These are phyloP conservation scores for Polymixis lichenea DNA, from an alignment of 2,888 invertebrate species.

Conservation along the genomic window DNA sequence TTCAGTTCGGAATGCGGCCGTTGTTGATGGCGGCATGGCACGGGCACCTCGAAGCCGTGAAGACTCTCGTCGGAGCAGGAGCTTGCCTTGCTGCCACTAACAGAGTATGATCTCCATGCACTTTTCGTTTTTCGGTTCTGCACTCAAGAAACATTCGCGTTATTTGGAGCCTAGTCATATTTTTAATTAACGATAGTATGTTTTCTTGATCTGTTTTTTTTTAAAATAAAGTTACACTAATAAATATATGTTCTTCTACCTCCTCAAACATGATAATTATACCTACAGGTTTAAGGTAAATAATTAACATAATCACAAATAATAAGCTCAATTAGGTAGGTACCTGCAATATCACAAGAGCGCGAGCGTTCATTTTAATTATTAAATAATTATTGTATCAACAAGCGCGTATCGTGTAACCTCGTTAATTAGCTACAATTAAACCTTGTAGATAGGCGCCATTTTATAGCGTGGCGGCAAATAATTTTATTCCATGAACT, in stretches of 20 bases:
- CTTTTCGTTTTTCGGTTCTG: background rate
- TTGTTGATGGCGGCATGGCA: constrained; percentile 94
- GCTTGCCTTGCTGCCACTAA: constrained; percentile 93
- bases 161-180: background rate
- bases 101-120: constrained; percentile 89
- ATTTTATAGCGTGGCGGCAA: constrained; percentile 13
- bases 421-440: constrained; percentile 28
- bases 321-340: background rate
- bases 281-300: background rate
- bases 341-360: background rate
- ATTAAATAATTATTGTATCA: constrained; percentile 25
- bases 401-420: constrained; percentile 27
- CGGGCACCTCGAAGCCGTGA: constrained; percentile 93
- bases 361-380: constrained; percentile 17
- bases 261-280: background rate
- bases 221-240: too few species aligned
- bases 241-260: too few species aligned
- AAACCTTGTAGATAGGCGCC: constrained; percentile 2
- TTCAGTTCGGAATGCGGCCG: constrained; percentile 93
- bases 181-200: too few species aligned
- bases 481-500: constrained; percentile 27
- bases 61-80: constrained; percentile 92
- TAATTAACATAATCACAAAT: constrained; percentile 9
- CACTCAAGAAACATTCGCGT: background rate
- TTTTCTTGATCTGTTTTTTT: too few species aligned